These are phyloP conservation scores for Papilio machaon DNA, from an alignment of 1,140 invertebrate species.

Conservation along the genomic window DNA sequence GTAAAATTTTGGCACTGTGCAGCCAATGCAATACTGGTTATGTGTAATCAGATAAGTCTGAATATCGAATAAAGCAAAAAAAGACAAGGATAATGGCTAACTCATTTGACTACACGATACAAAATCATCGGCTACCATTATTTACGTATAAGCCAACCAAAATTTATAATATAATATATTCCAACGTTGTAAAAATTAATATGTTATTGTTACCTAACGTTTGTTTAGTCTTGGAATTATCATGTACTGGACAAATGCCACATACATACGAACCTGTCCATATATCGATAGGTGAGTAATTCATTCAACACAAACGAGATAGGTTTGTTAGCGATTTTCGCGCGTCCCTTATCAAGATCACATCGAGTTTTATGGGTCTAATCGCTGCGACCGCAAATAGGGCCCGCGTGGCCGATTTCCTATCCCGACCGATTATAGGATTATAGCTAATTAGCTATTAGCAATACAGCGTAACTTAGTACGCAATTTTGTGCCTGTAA, in stretches of 20 bases:
- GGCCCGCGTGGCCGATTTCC: slow-evolving; percentile 73
- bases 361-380: slow-evolving; percentile 78
- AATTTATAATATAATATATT: not conserved
- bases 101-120: too few species aligned
- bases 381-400: slow-evolving; percentile 75
- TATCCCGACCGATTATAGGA: slow-evolving; percentile 79
- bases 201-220: not conserved
- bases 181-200: not conserved
- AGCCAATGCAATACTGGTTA: not conserved
- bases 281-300: not conserved
- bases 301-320: slow-evolving; percentile 41
- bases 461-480: slow-evolving; percentile 69
- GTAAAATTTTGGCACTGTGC: not conserved
- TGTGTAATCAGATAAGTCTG: too few species aligned
- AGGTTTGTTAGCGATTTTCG: slow-evolving; percentile 68
- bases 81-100: not conserved
- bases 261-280: not conserved
- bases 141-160: not conserved
- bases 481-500: slow-evolving; percentile 51
- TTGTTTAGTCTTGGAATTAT: too few species aligned
- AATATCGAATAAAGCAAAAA: not conserved
- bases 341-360: slow-evolving; percentile 78
- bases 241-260: too few species aligned
- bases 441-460: slow-evolving; percentile 79
- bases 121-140: not conserved